A percentile compares a stretch with the other conserved stretches of the same genome.
phyloP scores from a whole-genome alignment of 2,797 vertebrate species.

The Malacoctenus gilli region DNA sequence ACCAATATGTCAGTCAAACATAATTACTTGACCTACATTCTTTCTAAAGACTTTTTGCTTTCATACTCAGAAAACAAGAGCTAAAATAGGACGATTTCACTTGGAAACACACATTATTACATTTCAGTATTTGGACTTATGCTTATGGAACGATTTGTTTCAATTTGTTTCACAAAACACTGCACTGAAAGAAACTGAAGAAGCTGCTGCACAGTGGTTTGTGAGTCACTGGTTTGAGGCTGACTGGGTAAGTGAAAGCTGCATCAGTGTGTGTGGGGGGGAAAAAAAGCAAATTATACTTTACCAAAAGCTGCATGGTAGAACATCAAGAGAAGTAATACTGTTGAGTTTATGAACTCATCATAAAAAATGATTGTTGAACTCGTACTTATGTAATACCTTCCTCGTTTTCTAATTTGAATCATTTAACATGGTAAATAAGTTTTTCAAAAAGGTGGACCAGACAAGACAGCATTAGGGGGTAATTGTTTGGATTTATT shows the following conservation, averaged over 20 bases:
- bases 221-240: slow-evolving; percentile 7
- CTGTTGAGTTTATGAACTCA: neutral
- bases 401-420: neutral
- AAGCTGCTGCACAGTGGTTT: neutral
- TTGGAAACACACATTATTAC: too few relatives aligned
- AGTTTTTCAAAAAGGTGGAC: neutral
- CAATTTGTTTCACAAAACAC: neutral
- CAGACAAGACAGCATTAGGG: slow-evolving; percentile 17
- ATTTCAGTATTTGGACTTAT: too few relatives aligned
- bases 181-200: neutral
- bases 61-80: too few relatives aligned
- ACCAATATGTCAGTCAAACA: too few relatives aligned
- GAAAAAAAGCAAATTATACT: neutral
- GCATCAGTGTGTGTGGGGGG: neutral
- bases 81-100: too few relatives aligned
- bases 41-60: too few relatives aligned
- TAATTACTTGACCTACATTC: too few relatives aligned
- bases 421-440: neutral
- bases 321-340: neutral
- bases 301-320: neutral
- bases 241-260: neutral
- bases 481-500: slow-evolving; percentile 49
- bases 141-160: too few relatives aligned
- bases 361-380: neutral
- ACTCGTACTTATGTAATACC: too few relatives aligned